Conservation (phyloP, 2,888 invertebrate genomes). For the Rhagophthalmus giganteus region DNA sequence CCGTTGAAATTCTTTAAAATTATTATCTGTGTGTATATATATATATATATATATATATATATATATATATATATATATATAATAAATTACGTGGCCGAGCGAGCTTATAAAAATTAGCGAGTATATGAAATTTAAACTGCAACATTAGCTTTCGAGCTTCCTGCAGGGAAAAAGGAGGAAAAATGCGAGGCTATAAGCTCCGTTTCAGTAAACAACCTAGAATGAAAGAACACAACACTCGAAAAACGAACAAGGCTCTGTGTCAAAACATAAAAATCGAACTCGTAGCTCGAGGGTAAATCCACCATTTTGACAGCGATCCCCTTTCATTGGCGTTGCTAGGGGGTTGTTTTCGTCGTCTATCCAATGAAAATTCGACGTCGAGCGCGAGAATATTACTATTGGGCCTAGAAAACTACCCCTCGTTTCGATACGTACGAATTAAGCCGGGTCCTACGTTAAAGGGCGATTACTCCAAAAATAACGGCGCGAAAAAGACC, state of each 20-base stretch:
- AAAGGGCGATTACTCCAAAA: conserved; percentile 45
- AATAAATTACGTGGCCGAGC: too few species aligned
- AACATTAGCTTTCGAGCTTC: too few species aligned
- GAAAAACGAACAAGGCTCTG: conserved; percentile 50
- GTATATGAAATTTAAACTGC: too few species aligned
- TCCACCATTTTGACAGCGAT: conserved; percentile 53
- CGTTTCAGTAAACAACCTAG: conserved; percentile 29
- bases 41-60: too few species aligned
- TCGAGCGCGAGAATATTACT: conserved; percentile 43
- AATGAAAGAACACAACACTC: conserved; percentile 44
- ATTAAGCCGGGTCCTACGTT: conserved; percentile 50
- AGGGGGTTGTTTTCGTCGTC: conserved; percentile 49
- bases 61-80: too few species aligned
- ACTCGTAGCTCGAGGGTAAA: conserved; percentile 49
- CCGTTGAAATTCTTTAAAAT: too few species aligned
- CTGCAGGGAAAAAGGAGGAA: conserved; percentile 8
- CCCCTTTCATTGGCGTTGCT: conserved; percentile 55
- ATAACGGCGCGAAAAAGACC: conserved; percentile 26
- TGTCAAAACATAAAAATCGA: conserved; percentile 57
- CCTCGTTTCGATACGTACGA: conserved; percentile 43
- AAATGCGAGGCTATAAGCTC: conserved; percentile 20
- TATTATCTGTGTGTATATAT: too few species aligned
- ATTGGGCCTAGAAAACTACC: conserved; percentile 45
- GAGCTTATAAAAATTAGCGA: too few species aligned
- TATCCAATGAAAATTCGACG: conserved; percentile 49